Conservation (phyloP, 2,113 vertebrate genomes). For the Scartelaos histophorus region DNA sequence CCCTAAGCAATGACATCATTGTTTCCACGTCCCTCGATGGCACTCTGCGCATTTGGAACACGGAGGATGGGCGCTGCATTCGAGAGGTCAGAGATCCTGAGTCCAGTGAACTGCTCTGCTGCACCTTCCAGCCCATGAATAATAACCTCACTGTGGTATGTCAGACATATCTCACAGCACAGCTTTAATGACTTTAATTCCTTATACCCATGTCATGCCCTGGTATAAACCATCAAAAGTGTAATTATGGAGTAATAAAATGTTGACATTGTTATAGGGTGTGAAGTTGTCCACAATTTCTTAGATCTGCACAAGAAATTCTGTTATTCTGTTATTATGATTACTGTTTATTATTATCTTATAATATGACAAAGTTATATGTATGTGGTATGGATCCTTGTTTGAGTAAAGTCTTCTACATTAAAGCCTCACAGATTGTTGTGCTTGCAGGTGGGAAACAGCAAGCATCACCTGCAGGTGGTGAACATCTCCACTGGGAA, state of each 20-base stretch:
- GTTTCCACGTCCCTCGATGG: conserved; percentile 89
- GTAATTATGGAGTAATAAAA: no score
- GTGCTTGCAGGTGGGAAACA: conserved; percentile 85
- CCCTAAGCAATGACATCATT: conserved; percentile 93
- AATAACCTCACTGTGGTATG: conserved; percentile 95
- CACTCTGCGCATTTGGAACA: conserved; percentile 92
- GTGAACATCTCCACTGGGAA: conserved; percentile 95
- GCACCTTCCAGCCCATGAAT: conserved; percentile 94
- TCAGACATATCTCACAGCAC: conserved; percentile 12
- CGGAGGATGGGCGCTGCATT: conserved; percentile 89
- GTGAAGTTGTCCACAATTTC: no score
- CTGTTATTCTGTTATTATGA: background rate
- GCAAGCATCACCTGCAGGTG: conserved; percentile 89
- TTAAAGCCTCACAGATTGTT: conserved; percentile 18
- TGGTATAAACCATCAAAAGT: no score
- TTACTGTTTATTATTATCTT: no score
- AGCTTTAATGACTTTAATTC: background rate
- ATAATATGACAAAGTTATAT: no score
- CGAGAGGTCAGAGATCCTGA: conserved; percentile 89
- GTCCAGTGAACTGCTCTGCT: conserved; percentile 88
- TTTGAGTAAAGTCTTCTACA: background rate
- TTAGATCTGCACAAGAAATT: no score
- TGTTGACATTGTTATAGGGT: no score
- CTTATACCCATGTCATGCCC: no score
- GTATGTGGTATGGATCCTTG: background rate